phyloP scores from a whole-genome alignment of 2,888 invertebrate genomes.

The Agapostemon virescens region DNA sequence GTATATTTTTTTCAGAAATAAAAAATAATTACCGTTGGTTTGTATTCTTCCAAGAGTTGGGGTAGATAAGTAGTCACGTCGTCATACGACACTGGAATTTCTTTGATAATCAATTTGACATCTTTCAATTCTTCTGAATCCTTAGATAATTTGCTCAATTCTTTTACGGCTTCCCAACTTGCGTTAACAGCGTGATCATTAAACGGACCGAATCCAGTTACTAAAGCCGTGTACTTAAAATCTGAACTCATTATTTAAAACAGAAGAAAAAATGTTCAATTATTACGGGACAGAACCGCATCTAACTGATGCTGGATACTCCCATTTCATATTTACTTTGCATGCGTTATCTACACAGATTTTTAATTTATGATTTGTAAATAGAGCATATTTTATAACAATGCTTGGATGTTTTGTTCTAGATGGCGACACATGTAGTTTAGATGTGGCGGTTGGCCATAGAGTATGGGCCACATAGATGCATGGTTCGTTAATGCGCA shows the following conservation, averaged over 20 bases:
- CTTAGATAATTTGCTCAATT: constrained; percentile 81
- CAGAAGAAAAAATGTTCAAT: not conserved
- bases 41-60: constrained; percentile 85
- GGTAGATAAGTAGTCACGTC: constrained; percentile 85
- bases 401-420: not conserved
- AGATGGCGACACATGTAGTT: not conserved
- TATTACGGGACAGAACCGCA: not conserved
- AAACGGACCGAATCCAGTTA: constrained; percentile 93
- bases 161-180: constrained; percentile 91
- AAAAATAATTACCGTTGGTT: constrained; percentile 84
- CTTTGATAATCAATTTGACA: constrained; percentile 82
- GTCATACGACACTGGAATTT: constrained; percentile 88
- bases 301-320: too few species aligned
- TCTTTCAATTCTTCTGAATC: constrained; percentile 82
- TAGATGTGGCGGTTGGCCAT: too few species aligned
- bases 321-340: too few species aligned
- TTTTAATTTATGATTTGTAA: too few species aligned
- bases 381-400: not conserved
- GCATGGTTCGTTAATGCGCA: too few species aligned
- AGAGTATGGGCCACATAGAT: too few species aligned
- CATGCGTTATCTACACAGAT: too few species aligned
- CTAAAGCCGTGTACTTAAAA: constrained; percentile 77
- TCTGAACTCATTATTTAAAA: constrained; percentile 29
- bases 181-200: constrained; percentile 87
- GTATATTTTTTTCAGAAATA: not conserved